Conservation (phyloP, 2,113 vertebrate genomes). For the Notothenia coriiceps region DNA sequence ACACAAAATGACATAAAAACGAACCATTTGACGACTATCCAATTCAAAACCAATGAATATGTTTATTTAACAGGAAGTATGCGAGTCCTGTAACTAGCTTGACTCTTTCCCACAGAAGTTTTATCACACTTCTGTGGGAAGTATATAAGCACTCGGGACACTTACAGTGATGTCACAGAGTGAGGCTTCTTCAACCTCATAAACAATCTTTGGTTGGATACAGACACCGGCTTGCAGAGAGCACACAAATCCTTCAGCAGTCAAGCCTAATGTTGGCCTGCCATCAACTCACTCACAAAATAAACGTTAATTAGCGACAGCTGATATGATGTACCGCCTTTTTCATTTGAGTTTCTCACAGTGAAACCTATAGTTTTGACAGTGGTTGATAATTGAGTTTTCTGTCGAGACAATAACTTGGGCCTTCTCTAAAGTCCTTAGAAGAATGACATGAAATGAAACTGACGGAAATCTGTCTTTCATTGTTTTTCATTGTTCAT, state of each 20-base stretch:
- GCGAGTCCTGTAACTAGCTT: background rate
- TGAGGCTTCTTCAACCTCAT: background rate
- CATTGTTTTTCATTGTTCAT: background rate
- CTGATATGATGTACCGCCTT: background rate
- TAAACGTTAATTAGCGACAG: background rate
- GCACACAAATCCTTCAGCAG: background rate
- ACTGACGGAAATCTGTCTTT: constrained; percentile 3
- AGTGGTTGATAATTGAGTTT: background rate
- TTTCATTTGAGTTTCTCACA: background rate
- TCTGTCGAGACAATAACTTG: background rate
- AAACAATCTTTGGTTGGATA: background rate
- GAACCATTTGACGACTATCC: no score
- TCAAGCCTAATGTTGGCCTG: background rate
- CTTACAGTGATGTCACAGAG: background rate
- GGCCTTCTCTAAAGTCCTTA: background rate
- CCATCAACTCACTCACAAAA: background rate
- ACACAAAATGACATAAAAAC: no score
- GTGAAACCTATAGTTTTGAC: background rate
- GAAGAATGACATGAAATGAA: background rate
- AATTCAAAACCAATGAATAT: no score
- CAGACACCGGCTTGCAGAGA: background rate
- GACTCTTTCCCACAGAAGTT: background rate
- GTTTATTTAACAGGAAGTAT: background rate
- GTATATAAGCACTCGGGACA: background rate
- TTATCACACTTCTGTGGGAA: background rate